phyloP scores from a whole-genome alignment of 2,797 vertebrate genomes.

The Vespertilio murinus region DNA sequence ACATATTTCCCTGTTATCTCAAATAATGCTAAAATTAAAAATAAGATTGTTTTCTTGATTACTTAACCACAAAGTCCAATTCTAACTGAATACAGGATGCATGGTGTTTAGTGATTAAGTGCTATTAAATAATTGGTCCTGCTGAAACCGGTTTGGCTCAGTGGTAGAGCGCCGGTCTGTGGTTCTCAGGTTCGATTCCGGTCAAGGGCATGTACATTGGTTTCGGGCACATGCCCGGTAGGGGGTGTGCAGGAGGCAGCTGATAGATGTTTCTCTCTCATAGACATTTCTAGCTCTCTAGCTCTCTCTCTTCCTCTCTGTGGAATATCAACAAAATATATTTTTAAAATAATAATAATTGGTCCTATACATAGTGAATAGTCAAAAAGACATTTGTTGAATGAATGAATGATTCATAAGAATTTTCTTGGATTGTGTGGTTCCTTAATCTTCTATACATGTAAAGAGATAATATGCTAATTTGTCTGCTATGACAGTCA shows the following conservation, averaged over 20 bases:
- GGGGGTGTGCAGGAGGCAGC: no score
- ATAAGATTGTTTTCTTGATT: not conserved
- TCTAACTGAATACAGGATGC: not conserved
- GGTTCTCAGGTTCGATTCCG: no score
- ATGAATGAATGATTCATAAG: not conserved
- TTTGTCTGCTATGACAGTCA: no score
- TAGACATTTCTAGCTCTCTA: no score
- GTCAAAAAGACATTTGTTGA: not conserved
- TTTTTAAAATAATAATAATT: not conserved
- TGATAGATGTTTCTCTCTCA: no score
- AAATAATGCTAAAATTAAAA: constrained; percentile 30
- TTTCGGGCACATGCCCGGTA: no score
- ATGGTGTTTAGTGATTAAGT: not conserved
- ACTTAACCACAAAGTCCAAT: not conserved
- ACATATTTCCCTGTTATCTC: not conserved
- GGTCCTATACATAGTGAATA: not conserved
- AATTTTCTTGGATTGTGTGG: not conserved
- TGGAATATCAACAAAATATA: no score
- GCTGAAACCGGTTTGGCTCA: no score
- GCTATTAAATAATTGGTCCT: not conserved
- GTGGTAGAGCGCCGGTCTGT: no score
- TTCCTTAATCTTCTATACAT: not conserved
- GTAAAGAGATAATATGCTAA: no score
- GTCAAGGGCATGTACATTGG: no score
- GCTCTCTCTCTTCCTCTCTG: no score